phyloP scores from a whole-genome alignment of 2,888 invertebrate genomes.

The Acanthoscelides obtectus region DNA sequence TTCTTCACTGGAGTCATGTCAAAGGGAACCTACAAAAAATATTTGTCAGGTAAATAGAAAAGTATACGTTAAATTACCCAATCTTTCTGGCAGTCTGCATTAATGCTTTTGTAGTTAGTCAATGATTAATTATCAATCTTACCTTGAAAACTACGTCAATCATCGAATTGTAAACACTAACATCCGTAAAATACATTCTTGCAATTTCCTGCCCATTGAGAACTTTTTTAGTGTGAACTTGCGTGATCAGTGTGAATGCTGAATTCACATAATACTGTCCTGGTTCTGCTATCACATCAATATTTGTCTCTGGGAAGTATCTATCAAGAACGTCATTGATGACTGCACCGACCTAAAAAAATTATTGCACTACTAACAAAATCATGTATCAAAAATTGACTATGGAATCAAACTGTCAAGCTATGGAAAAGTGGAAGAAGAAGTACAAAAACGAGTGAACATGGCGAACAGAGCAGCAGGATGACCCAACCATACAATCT shows the following conservation, averaged over 20 bases:
- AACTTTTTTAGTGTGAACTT: slow-evolving; percentile 14
- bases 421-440: too few species aligned
- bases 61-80: too few species aligned
- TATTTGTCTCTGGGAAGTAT: slow-evolving; percentile 12
- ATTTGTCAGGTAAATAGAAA: not conserved
- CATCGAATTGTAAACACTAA: slow-evolving; percentile 96
- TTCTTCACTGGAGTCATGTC: too few species aligned
- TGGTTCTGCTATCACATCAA: slow-evolving; percentile 16
- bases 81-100: too few species aligned
- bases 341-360: slow-evolving; percentile 13
- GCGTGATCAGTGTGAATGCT: slow-evolving; percentile 14
- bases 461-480: too few species aligned
- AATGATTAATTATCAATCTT: slow-evolving; percentile 52
- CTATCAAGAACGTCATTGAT: slow-evolving; percentile 13
- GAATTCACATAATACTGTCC: slow-evolving; percentile 18
- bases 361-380: not conserved
- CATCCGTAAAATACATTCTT: slow-evolving; percentile 92
- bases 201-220: not conserved
- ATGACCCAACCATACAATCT: too few species aligned
- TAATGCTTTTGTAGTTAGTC: too few species aligned
- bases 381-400: too few species aligned
- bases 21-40: too few species aligned
- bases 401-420: too few species aligned
- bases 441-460: too few species aligned
- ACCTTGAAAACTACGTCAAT: slow-evolving; percentile 87